These are phyloP conservation scores for Metellina segmentata DNA, from an alignment of 2,888 invertebrate species.

Conservation along the genomic window DNA sequence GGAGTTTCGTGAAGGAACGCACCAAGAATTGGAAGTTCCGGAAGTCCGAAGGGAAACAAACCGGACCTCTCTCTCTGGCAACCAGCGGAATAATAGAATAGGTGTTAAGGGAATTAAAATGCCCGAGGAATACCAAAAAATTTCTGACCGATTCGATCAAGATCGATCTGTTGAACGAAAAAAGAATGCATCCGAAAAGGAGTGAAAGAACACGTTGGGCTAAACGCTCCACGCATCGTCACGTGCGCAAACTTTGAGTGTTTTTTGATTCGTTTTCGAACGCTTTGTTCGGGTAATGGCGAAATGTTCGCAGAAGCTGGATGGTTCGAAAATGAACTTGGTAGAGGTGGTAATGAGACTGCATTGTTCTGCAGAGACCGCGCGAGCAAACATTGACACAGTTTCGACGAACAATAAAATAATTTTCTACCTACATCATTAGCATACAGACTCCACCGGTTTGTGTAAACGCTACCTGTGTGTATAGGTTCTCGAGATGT, in stretches of 20 bases:
- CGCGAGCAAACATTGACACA: background rate
- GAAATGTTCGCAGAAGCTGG: background rate
- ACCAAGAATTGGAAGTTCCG: background rate
- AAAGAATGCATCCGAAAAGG: background rate
- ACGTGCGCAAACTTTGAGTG: slow-evolving; percentile 9
- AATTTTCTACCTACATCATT: background rate
- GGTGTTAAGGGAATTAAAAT: slow-evolving; percentile 16
- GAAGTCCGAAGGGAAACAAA: slow-evolving; percentile 7
- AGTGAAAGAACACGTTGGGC: background rate
- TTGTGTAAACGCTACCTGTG: background rate
- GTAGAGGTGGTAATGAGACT: too few species aligned
- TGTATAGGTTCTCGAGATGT: background rate
- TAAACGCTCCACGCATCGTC: slow-evolving; percentile 5
- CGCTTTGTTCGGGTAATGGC: slow-evolving; percentile 13
- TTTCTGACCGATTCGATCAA: slow-evolving; percentile 2
- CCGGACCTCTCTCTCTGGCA: background rate
- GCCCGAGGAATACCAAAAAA: background rate
- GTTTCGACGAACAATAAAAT: background rate
- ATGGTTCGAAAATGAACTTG: too few species aligned
- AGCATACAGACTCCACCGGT: slow-evolving; percentile 5
- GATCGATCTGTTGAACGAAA: background rate
- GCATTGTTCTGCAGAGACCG: too few species aligned
- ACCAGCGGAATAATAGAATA: background rate
- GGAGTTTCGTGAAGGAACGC: background rate
- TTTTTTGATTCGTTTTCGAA: slow-evolving; percentile 6